Conservation (phyloP, 2,888 invertebrate genomes). For the Smittia aterrima region DNA sequence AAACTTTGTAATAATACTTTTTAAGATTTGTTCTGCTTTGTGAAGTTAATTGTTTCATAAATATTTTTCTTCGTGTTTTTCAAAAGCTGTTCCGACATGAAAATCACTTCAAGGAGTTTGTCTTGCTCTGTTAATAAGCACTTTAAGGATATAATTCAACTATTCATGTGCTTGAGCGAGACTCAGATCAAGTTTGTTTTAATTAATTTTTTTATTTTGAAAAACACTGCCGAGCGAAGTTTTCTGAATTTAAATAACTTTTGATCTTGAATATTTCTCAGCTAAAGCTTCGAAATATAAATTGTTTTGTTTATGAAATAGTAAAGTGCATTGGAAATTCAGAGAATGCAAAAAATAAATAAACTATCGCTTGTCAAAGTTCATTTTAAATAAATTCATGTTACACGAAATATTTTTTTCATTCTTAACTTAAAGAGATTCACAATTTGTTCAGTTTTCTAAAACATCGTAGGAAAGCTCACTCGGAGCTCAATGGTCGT, state of each 20-base stretch:
- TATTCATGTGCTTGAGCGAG: too few relatives aligned
- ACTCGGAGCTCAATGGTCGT: background rate
- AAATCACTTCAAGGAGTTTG: too few relatives aligned
- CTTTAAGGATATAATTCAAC: too few relatives aligned
- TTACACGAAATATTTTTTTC: background rate
- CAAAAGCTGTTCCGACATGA: too few relatives aligned
- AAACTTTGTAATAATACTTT: constrained; percentile 22
- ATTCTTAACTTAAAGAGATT: constrained; percentile 6
- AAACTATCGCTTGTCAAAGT: background rate
- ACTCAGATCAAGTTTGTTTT: too few relatives aligned
- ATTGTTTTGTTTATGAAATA: too few relatives aligned
- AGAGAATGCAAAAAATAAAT: background rate
- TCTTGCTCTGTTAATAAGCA: too few relatives aligned
- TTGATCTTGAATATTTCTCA: too few relatives aligned
- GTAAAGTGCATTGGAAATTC: background rate
- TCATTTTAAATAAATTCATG: background rate
- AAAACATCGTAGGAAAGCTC: background rate
- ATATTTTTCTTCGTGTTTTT: background rate
- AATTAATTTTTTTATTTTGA: too few relatives aligned
- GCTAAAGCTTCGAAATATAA: too few relatives aligned
- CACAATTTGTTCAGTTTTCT: constrained; percentile 3
- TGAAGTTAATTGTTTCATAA: background rate
- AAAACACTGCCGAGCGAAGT: too few relatives aligned
- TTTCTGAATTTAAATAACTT: too few relatives aligned
- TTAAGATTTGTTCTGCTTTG: background rate